Evolutionary conservation across 1,140 invertebrate species (phyloP), one percentile per base, ranked within the genome.

Genomic region (Chironomus striatipennis): DNA sequence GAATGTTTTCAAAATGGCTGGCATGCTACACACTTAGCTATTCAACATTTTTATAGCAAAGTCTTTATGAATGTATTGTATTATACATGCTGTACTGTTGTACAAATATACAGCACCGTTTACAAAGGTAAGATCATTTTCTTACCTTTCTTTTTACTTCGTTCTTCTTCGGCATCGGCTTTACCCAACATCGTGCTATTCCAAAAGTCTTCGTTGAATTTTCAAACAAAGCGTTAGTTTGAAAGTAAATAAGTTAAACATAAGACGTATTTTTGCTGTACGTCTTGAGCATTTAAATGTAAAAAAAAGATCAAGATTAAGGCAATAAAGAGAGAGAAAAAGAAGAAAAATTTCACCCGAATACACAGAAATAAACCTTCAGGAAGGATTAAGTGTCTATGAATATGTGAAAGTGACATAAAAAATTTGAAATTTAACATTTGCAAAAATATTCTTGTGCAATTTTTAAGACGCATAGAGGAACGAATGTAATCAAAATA

Each of bases 91-190:
- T 1, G 9, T 10, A n/a, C n/a, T 4, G 47, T 57, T 57, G 47
- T 57, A 57, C n/a, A 57, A 57, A 12, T 57, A 12, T 57, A 34
- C 24, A 34, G 24, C 24, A 34, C 24, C 24, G 15, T 47, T 3
- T 7, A 47, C 47, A 57, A 57, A 15, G 12, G 47, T n/a, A n/a
- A 57, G 47, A 34, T 57, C 47, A 57, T 12, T 57, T 34, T 57
- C 47, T 57, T 57, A 57, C 47, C 47, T 70, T 70, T 70, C 65
- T 17, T 70, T 70, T 70, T 18, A 70, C 65, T 70, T 70, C 65
- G 65, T 70, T 18, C 18, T 70, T 70, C 65, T 70, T 70, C 65
- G 47, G 9, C 9, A 34, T 34, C 24, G 24, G 24, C 47, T n/a
- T n/a, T n/a, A n/a, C n/a, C n/a, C n/a, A n/a, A 57, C 9, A 10